Base-by-base conservation (phyloP, 2,113 vertebrate genomes). In the Xiphophorus maculatus region DNA sequence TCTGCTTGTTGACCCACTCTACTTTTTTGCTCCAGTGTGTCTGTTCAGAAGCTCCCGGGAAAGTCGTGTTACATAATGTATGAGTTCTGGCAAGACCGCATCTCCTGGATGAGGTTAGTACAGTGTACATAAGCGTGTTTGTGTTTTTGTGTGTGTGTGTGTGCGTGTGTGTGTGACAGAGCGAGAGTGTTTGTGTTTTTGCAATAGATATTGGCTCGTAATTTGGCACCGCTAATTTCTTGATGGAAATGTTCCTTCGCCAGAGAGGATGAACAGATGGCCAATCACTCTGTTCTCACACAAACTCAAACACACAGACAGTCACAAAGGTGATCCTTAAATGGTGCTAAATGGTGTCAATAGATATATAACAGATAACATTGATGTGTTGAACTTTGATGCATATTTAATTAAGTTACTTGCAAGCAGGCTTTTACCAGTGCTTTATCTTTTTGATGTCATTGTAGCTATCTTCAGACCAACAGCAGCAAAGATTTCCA, bases 81-180 rank as follows among this genome's bases (percentile, higher is more conserved):
- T 30, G 97, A 99, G 91, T 97, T 98, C 92, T 99, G 97, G 97
- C 95, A 94, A 91, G 96, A 98, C 9, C 96, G 96, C 71, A 89
- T 95, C 81, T 96, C 97, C n/a, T 99, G 97, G 97, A 97, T 96
- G 93, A 97, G 96, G 97, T 98, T 89, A 74, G 76, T 91, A 3
- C 66, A 58, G 74, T 66, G 66, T 76, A 66, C 84, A 76, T 81
- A 66, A 83, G 82, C 69, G 64, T 81, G 35, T 77, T 30, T 83
- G 80, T 76, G 10, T 84, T 66, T 73, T 71, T 82, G 10, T 3
- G 14, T 13, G 77, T 72, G 40, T 28, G 1, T 71, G 30, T 66
- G 63, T 74, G 69, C 54, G 10, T 3, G 14, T 13, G 77, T 66
- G 63, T 74, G 69, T 79, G 42, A 74, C 40, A 80, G 77, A 72